These are phyloP conservation scores for Ophioninae sp. DNA, from an alignment of 2,888 invertebrate genomes.

Conservation along the genomic window DNA sequence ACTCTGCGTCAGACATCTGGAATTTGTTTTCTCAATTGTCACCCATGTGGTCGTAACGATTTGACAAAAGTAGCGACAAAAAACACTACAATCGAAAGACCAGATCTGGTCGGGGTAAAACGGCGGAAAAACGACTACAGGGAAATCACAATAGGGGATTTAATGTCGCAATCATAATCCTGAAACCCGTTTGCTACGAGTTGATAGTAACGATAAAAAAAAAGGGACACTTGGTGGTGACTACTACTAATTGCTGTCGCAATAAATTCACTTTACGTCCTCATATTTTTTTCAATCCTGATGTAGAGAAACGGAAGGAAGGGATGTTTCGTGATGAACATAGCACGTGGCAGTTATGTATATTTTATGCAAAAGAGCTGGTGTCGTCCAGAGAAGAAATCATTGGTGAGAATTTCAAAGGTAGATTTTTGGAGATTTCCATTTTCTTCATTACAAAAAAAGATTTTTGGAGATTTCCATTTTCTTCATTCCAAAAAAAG, in stretches of 20 bases:
- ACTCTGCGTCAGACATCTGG: constrained; percentile 27
- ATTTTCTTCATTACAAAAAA: not conserved
- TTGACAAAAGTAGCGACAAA: constrained; percentile 16
- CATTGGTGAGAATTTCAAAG: too few species aligned
- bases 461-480: not conserved
- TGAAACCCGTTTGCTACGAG: constrained; percentile 52
- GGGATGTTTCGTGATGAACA: constrained; percentile 61
- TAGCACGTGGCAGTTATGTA: constrained; percentile 11
- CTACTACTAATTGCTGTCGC: constrained; percentile 73
- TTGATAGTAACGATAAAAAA: constrained; percentile 32
- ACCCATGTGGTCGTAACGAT: not conserved
- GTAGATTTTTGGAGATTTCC: not conserved
- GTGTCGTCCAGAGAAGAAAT: not conserved
- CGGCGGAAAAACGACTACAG: constrained; percentile 60
- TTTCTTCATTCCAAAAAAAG: too few species aligned
- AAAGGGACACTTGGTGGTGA: constrained; percentile 30
- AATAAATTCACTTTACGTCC: constrained; percentile 77
- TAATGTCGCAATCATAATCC: constrained; percentile 66
- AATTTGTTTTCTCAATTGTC: constrained; percentile 6
- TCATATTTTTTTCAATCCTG: constrained; percentile 65
- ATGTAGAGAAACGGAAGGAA: constrained; percentile 65
- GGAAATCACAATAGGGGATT: constrained; percentile 63
- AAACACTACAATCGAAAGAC: constrained; percentile 23
- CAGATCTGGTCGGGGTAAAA: constrained; percentile 15
- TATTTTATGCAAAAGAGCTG: constrained; percentile 19